Evolutionary conservation across 2,888 invertebrate genomes (phyloP), one percentile per base, ranked within the genome.

Genomic region (Sepiola atlantica): DNA sequence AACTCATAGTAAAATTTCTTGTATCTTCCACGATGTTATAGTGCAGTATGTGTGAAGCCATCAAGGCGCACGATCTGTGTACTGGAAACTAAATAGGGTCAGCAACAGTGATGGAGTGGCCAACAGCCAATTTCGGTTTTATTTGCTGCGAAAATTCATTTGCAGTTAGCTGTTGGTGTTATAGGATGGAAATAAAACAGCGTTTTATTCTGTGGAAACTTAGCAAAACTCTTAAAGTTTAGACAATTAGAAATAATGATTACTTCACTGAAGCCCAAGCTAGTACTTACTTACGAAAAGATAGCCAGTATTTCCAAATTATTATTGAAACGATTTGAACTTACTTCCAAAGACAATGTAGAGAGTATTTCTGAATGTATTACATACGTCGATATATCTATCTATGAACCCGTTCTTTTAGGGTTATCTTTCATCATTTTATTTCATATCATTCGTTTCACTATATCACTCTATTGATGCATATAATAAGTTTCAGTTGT

Each of bases 71-170:
- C n/a, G n/a, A 77, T 77, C n/a, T n/a, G 28, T 77, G 14, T n/a
- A n/a, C n/a, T 32, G 16, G 77, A 77, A n/a, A 77, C 12, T 32
- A 18, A n/a, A 16, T n/a, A n/a, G n/a, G 77, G 77, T 77, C 77
- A 77, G n/a, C 32, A 77, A n/a, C 32, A 4, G 21, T n/a, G n/a
- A n/a, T n/a, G n/a, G 32, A 3, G 77, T 32, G 77, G 77, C n/a
- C 14, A n/a, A n/a, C 16, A 16, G 77, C 77, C 77, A 77, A n/a
- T 77, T n/a, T 16, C n/a, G 14, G 32, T 77, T 77, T 77, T 77
- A 77, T 77, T 77, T 16, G 77, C 77, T 77, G 77, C 32, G 77
- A 77, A n/a, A 77, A 77, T 77, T 77, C 77, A 77, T 77, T 77
- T 77, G 18, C 32, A 16, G 14, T 2, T 6, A 77, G n/a, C 77